phyloP scores from a whole-genome alignment of 2,888 invertebrate species.

The Desoria tigrina region DNA sequence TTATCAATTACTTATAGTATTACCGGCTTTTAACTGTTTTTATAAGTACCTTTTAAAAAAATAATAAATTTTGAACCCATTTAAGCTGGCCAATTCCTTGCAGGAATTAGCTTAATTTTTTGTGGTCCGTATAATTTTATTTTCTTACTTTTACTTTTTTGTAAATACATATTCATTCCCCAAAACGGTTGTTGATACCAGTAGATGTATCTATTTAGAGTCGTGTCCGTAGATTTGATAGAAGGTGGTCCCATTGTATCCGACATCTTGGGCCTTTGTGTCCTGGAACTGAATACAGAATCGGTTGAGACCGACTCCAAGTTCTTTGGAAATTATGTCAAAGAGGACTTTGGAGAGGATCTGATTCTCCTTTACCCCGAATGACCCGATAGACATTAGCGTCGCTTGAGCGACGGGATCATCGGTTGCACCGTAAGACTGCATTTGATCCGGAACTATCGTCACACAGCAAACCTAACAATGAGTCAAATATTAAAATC shows the following conservation, averaged over 20 bases:
- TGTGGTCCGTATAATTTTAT: too few species aligned
- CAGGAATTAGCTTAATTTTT: too few species aligned
- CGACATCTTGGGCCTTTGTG: slow-evolving; percentile 64
- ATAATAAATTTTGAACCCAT: too few species aligned
- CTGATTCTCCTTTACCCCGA: slow-evolving; percentile 68
- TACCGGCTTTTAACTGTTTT: too few species aligned
- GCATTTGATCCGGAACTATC: slow-evolving; percentile 63
- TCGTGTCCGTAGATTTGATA: slow-evolving; percentile 64
- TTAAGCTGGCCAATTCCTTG: too few species aligned
- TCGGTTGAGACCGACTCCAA: slow-evolving; percentile 63
- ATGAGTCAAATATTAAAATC: too few species aligned
- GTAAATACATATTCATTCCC: too few species aligned
- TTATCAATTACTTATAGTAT: too few species aligned
- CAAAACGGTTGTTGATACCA: too few species aligned
- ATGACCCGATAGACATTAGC: slow-evolving; percentile 68
- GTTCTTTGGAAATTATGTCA: slow-evolving; percentile 63
- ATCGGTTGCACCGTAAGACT: slow-evolving; percentile 67
- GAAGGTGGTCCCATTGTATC: slow-evolving; percentile 69
- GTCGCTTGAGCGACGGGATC: slow-evolving; percentile 67
- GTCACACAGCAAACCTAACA: slow-evolving; percentile 66
- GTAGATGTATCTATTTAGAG: too few species aligned
- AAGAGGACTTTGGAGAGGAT: slow-evolving; percentile 66
- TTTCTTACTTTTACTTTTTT: too few species aligned
- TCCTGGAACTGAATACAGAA: slow-evolving; percentile 69
- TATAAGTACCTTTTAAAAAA: too few species aligned